phyloP scores from a whole-genome alignment of 1,140 invertebrate genomes.

The Tetramorium alpestre region DNA sequence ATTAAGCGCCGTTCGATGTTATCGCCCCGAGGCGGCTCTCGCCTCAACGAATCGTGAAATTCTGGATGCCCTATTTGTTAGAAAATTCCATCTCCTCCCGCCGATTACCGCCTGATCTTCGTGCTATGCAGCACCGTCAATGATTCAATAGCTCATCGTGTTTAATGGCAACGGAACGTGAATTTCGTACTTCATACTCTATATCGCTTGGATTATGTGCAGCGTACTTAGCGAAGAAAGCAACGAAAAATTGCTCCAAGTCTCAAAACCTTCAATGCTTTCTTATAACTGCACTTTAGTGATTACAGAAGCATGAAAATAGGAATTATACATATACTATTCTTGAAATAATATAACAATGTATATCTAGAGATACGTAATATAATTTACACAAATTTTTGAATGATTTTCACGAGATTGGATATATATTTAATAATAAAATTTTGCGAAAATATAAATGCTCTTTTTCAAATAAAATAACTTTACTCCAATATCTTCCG shows the following conservation, averaged over 20 bases:
- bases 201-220: not conserved
- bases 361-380: not conserved
- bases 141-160: slow-evolving; percentile 52
- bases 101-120: slow-evolving; percentile 32
- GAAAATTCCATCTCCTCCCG: slow-evolving; percentile 57
- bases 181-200: slow-evolving; percentile 17
- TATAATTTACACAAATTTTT: not conserved
- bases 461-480: not conserved
- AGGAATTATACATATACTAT: not conserved
- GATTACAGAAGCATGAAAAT: not conserved
- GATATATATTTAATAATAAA: not conserved
- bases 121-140: slow-evolving; percentile 5
- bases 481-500: not conserved
- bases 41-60: slow-evolving; percentile 58
- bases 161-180: slow-evolving; percentile 7
- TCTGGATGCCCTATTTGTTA: slow-evolving; percentile 61
- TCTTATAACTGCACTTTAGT: not conserved
- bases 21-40: slow-evolving; percentile 57
- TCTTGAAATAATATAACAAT: not conserved
- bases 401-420: not conserved
- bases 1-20: slow-evolving; percentile 75
- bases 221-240: slow-evolving; percentile 3
- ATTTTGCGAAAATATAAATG: not conserved
- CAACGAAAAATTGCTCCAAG: slow-evolving; percentile 1
- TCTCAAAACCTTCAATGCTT: not conserved